A percentile compares a stretch with the other conserved stretches of the same genome.
These are phyloP conservation scores for Parnassius orleans DNA, from an alignment of 2,888 invertebrate species.

Conservation along the genomic window DNA sequence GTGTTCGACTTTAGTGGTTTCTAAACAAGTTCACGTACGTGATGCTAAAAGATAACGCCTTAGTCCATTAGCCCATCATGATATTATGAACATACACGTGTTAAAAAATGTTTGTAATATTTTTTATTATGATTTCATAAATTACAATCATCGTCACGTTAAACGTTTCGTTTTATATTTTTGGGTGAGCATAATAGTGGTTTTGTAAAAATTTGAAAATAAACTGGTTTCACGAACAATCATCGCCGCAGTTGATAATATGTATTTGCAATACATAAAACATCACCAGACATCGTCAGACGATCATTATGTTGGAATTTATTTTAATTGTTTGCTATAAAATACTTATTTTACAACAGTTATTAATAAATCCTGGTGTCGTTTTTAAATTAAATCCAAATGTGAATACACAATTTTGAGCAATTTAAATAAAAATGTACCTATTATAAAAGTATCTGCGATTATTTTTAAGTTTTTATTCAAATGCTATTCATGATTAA, in stretches of 20 bases:
- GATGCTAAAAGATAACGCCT: constrained; percentile 33
- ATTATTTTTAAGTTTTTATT: constrained; percentile 6
- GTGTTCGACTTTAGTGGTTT: constrained; percentile 56
- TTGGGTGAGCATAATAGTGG: not conserved
- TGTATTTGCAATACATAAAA: constrained; percentile 18
- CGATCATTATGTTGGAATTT: constrained; percentile 18
- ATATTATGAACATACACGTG: constrained; percentile 17
- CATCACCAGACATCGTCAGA: not conserved
- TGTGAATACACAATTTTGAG: constrained; percentile 7
- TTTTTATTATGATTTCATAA: constrained; percentile 15
- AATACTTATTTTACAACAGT: constrained; percentile 19
- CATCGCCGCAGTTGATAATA: constrained; percentile 14
- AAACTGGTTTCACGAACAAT: constrained; percentile 22
- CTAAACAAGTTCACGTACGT: constrained; percentile 54
- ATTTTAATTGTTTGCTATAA: constrained; percentile 21
- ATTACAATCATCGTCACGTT: not conserved
- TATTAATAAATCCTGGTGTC: constrained; percentile 14
- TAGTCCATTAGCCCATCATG: constrained; percentile 28
- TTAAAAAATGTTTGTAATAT: constrained; percentile 9
- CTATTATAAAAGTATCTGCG: constrained; percentile 2
- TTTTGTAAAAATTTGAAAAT: constrained; percentile 9
- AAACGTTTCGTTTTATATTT: constrained; percentile 4
- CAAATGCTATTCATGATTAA: not conserved
- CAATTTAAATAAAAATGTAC: constrained; percentile 13
- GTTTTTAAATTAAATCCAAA: constrained; percentile 17